Conservation (phyloP, 37 sponge, comb jelly and placozoan species). For the Tethya wilhelma region DNA sequence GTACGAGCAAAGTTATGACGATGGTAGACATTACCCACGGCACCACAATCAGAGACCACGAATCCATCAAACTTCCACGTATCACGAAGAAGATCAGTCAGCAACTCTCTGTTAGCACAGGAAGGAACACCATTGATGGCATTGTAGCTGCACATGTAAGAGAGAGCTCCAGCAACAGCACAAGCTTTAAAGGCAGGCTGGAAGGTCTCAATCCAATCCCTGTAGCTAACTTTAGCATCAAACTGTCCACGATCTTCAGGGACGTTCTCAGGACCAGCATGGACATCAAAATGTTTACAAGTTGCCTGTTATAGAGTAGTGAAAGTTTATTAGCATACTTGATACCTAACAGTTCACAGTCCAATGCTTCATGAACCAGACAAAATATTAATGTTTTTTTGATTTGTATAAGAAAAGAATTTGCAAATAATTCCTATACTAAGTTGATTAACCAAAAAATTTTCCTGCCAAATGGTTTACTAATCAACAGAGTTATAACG, state of each 20-base stretch:
- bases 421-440: neutral
- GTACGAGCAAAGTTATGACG: conserved; percentile 39
- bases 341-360: too few relatives aligned
- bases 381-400: neutral
- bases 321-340: too few relatives aligned
- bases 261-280: conserved; percentile 63
- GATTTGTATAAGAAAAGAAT: neutral
- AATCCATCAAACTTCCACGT: conserved; percentile 55
- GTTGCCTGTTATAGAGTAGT: conserved; percentile 21
- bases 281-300: conserved; percentile 70
- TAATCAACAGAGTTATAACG: too few relatives aligned
- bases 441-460: too few relatives aligned
- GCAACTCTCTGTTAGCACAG: conserved; percentile 51
- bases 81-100: conserved; percentile 25
- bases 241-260: conserved; percentile 32
- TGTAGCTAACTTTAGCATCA: conserved; percentile 47
- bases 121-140: conserved; percentile 68
- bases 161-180: conserved; percentile 42
- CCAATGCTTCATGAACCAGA: neutral
- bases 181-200: conserved; percentile 63
- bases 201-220: conserved; percentile 51
- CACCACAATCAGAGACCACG: too few relatives aligned
- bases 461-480: too few relatives aligned
- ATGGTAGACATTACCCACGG: conserved; percentile 15
- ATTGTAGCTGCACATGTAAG: conserved; percentile 80